Percentiles rank a stretch among this genome's conserved stretches.
Evolutionary conservation across 2,888 invertebrate species (phyloP).

Genomic region (Platyscelio sp.): DNA sequence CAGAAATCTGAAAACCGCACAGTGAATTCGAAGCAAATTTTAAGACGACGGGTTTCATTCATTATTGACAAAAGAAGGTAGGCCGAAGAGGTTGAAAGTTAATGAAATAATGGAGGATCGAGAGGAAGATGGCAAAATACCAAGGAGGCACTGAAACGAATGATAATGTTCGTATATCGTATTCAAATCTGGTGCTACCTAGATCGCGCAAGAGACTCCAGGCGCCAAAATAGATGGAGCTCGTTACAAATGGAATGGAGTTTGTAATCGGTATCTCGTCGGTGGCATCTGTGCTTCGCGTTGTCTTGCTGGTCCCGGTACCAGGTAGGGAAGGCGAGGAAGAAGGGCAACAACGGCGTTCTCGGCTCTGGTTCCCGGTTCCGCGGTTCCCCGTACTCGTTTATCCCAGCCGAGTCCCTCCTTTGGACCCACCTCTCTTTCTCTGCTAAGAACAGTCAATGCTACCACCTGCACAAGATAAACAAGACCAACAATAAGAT

Average conservation of each 20-base stretch:
- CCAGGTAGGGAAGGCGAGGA: constrained; percentile 27
- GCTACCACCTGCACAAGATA: constrained; percentile 80
- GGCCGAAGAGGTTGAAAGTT: neutral
- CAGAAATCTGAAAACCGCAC: too few relatives aligned
- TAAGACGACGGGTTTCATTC: too few relatives aligned
- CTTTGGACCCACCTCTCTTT: constrained; percentile 60
- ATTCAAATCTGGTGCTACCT: constrained; percentile 82
- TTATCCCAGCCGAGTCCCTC: constrained; percentile 76
- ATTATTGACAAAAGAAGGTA: neutral
- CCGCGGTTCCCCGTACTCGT: constrained; percentile 82
- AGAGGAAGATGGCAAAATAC: constrained; percentile 39
- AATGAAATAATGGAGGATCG: constrained; percentile 35
- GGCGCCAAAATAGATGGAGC: constrained; percentile 85
- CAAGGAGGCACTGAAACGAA: constrained; percentile 76
- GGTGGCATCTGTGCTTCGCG: constrained; percentile 81
- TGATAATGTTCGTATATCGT: constrained; percentile 82
- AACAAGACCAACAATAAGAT: constrained; percentile 83
- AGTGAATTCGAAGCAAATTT: too few relatives aligned
- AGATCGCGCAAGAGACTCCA: constrained; percentile 77
- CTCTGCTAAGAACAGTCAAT: constrained; percentile 60
- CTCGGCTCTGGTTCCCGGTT: constrained; percentile 75
- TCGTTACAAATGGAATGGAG: constrained; percentile 85
- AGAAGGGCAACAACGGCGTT: constrained; percentile 59
- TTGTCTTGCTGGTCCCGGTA: constrained; percentile 67
- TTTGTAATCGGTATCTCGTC: constrained; percentile 84